Evolutionary conservation across 2,113 vertebrate genomes (phyloP).

Genomic region (Xyrauchen texanus): DNA sequence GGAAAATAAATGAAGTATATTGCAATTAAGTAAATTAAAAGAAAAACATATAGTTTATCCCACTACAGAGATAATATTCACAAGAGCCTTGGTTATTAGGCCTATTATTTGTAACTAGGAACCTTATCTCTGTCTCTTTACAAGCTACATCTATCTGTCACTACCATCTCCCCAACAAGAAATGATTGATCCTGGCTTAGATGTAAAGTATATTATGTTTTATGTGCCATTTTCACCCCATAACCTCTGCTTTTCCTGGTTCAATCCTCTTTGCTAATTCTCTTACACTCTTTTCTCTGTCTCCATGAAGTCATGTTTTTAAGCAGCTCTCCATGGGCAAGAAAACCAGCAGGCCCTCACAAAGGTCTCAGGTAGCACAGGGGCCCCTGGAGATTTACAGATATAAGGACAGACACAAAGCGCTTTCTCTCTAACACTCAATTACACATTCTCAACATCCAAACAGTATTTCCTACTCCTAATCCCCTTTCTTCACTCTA

Average conservation of each 20-base stretch:
- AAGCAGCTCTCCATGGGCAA: slow-evolving; percentile 26
- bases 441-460: slow-evolving; percentile 13
- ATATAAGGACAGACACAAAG: slow-evolving; percentile 32
- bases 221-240: neutral
- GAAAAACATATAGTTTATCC: too few species aligned
- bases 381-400: slow-evolving; percentile 13
- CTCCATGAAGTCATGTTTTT: slow-evolving; percentile 45
- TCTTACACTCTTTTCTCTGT: neutral
- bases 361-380: slow-evolving; percentile 41
- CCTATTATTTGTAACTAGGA: too few species aligned
- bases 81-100: too few species aligned
- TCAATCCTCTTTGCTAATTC: slow-evolving; percentile 21
- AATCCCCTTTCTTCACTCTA: slow-evolving; percentile 5
- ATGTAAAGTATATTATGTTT: neutral
- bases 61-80: too few species aligned
- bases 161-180: too few species aligned
- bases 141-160: too few species aligned
- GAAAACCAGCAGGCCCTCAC: slow-evolving; percentile 17
- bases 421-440: slow-evolving; percentile 28
- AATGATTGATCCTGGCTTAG: too few species aligned
- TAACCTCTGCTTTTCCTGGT: slow-evolving; percentile 10
- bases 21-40: too few species aligned
- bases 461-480: slow-evolving; percentile 14
- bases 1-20: too few species aligned
- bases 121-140: too few species aligned